phyloP scores from a whole-genome alignment of 2,888 invertebrate species.

The Lochmaea crataegi region DNA sequence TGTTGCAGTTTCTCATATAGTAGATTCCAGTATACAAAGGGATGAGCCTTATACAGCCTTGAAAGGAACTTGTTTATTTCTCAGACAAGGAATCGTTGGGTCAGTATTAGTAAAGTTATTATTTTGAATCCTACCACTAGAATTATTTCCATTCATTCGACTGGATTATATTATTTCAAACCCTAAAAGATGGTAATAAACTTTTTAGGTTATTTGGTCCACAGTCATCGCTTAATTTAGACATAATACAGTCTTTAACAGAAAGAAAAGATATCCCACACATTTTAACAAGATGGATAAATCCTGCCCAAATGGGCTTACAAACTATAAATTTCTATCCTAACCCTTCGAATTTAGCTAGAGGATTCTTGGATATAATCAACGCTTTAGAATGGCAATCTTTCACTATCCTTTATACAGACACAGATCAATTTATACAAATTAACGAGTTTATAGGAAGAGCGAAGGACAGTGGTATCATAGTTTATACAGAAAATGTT shows the following conservation, averaged over 20 bases:
- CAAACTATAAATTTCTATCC: conserved; percentile 72
- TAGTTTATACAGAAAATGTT: conserved; percentile 63
- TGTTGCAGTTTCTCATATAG: conserved; percentile 17
- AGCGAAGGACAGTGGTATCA: conserved; percentile 59
- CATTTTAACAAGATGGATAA: conserved; percentile 36
- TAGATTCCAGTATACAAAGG: conserved; percentile 28
- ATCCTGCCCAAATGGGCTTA: conserved; percentile 38
- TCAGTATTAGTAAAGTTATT: background rate
- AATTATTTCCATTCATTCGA: too few relatives aligned
- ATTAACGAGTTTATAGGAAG: conserved; percentile 67
- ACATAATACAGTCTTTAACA: conserved; percentile 35
- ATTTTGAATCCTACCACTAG: too few relatives aligned
- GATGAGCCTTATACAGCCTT: conserved; percentile 46
- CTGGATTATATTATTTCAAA: too few relatives aligned
- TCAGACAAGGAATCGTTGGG: conserved; percentile 69
- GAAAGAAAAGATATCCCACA: conserved; percentile 39
- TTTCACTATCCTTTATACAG: conserved; percentile 71
- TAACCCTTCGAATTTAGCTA: conserved; percentile 62
- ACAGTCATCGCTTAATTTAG: conserved; percentile 31
- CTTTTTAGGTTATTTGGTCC: conserved; percentile 36
- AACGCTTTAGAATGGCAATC: conserved; percentile 68
- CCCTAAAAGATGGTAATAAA: too few relatives aligned
- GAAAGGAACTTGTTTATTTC: conserved; percentile 44
- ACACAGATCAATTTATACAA: conserved; percentile 68
- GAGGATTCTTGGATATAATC: conserved; percentile 61